Conservation (phyloP, 2,113 vertebrate species). For the Chloropsis cyanopogon region DNA sequence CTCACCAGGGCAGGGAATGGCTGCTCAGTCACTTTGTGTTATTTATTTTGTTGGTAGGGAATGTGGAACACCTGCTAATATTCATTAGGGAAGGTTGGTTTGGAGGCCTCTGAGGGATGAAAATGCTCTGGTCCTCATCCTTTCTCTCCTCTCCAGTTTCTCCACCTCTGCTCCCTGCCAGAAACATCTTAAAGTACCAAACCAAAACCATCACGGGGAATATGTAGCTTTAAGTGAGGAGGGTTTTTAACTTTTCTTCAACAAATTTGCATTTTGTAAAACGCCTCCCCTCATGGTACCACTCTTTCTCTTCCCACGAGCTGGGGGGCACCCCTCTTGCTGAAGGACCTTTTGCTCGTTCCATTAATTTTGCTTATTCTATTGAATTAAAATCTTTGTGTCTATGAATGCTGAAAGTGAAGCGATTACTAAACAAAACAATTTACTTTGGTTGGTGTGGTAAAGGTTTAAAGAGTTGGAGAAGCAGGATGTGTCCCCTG, state of each 20-base stretch:
- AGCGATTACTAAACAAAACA: not conserved
- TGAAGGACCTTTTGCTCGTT: not conserved
- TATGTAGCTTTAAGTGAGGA: not conserved
- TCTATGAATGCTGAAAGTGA: not conserved
- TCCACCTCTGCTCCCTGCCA: not conserved
- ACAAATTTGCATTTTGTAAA: not conserved
- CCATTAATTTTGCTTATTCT: not conserved
- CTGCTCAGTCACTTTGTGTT: not conserved
- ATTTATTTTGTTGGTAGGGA: not conserved
- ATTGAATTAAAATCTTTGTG: not conserved
- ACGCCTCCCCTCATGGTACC: fast-evolving
- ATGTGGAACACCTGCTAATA: not conserved
- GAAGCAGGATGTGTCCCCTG: not conserved
- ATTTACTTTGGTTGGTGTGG: not conserved
- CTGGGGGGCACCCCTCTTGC: not conserved
- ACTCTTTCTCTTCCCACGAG: fast-evolving
- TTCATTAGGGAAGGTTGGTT: not conserved
- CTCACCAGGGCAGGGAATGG: not conserved
- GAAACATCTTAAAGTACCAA: not conserved
- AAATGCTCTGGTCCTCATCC: not conserved
- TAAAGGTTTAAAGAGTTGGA: not conserved
- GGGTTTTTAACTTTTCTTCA: not conserved
- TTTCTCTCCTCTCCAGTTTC: not conserved
- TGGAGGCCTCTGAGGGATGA: not conserved
- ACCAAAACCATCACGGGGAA: not conserved